Evolutionary conservation across 2,113 vertebrate species (phyloP).

Genomic region (Oryzias melastigma): DNA sequence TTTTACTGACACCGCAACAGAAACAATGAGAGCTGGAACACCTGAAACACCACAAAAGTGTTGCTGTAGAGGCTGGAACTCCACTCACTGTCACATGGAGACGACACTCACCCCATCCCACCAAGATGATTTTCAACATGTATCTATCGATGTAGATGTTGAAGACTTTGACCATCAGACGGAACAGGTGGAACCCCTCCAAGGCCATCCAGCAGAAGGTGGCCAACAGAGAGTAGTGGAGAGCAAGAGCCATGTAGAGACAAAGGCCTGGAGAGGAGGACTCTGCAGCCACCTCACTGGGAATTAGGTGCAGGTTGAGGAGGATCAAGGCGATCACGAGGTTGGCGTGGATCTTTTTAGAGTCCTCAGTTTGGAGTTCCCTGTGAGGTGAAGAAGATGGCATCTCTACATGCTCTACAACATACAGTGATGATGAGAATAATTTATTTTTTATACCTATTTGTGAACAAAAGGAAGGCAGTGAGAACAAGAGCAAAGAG

Average conservation of each 20-base stretch:
- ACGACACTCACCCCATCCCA: too few species aligned
- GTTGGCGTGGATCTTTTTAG: constrained; percentile 45
- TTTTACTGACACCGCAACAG: constrained; percentile 31
- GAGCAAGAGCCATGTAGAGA: constrained; percentile 10
- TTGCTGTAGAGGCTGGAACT: too few species aligned
- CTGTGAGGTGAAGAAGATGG: constrained; percentile 24
- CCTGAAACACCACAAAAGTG: constrained; percentile 36
- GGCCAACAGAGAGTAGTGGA: too few species aligned
- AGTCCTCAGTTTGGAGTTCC: not conserved
- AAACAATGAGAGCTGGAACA: constrained; percentile 57
- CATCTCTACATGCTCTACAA: too few species aligned
- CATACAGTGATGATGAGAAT: too few species aligned
- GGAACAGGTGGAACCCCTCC: constrained; percentile 60
- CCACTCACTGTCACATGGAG: constrained; percentile 7
- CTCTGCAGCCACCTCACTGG: constrained; percentile 9
- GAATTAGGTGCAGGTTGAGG: constrained; percentile 59
- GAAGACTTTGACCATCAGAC: constrained; percentile 70
- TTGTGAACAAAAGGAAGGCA: too few species aligned
- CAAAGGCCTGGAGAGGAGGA: constrained; percentile 12
- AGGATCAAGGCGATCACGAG: constrained; percentile 56
- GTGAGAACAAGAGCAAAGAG: too few species aligned
- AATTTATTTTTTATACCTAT: not conserved
- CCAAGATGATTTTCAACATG: too few species aligned
- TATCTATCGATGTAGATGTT: constrained; percentile 13
- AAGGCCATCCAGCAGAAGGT: too few species aligned